Evolutionary conservation across 2,888 invertebrate genomes (phyloP).

Genomic region (Nineta flava): DNA sequence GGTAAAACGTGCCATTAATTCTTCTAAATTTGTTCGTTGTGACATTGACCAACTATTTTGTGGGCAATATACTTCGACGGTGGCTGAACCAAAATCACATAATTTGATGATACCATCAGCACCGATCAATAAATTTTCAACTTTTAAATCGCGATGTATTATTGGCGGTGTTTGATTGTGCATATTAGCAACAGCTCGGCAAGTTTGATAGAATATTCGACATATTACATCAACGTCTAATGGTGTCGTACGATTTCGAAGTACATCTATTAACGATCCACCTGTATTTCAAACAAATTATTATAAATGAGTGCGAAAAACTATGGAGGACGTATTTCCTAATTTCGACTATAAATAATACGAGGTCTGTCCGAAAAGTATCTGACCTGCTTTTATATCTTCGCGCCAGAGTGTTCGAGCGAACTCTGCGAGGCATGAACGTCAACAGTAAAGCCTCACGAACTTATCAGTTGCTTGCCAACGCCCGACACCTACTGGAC

Average conservation of each 20-base stretch:
- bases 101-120: constrained; percentile 75
- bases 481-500: too few relatives aligned
- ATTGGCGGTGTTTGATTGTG: constrained; percentile 83
- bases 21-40: constrained; percentile 80
- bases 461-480: too few relatives aligned
- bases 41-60: constrained; percentile 86
- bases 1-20: constrained; percentile 70
- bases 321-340: too few relatives aligned
- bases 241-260: constrained; percentile 39
- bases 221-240: constrained; percentile 55
- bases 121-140: constrained; percentile 86
- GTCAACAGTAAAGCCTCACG: too few relatives aligned
- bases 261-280: constrained; percentile 49
- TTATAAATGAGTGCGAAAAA: too few relatives aligned
- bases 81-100: constrained; percentile 96
- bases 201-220: constrained; percentile 81
- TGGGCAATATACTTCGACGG: constrained; percentile 64
- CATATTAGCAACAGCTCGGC: constrained; percentile 83
- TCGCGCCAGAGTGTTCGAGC: too few relatives aligned
- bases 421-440: too few relatives aligned
- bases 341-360: too few relatives aligned
- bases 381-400: too few relatives aligned
- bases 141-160: constrained; percentile 88
- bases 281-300: constrained; percentile 19
- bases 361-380: too few relatives aligned